Base-by-base conservation (phyloP, 2,113 vertebrate species). In the Progne subis region DNA sequence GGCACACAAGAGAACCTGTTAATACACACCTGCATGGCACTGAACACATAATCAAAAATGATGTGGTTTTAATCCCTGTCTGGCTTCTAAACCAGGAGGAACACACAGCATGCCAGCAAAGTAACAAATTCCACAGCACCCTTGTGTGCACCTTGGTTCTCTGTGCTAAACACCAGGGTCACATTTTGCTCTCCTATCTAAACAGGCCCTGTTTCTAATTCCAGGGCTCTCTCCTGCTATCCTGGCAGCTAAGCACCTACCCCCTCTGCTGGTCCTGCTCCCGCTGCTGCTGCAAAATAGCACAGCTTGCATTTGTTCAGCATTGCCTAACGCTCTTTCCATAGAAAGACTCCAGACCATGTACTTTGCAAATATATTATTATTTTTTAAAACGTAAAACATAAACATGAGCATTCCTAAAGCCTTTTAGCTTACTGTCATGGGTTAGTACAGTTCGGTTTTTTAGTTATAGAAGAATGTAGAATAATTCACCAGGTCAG, bases 261-360 rank as follows among this genome's bases (percentile, higher is more conserved):
- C 94, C 95, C 95, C 94, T 92, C 95, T 97, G 76, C 88, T 90
- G 78, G 55, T 67, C n/a, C 89, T 18, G 47, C 78, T 87, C 5
- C 50, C 55, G 6, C 12, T 5, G 11, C 1, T 18, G 31, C 59
- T 60, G 60, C 63, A 49, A 37, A 49, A 82, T 9, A 50, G 24
- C 34, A 9, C 0, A 8, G 5, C 47, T 61, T 49, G 18, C 7
- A 26, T 41, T 55, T 41, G 29, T 8, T 63, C 82, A 65, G 49
- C 63, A 53, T 16, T n/a, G 75, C 18, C 57, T 44, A 47, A 19
- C 5, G 6, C 16, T 21, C 68, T 16, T 43, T 32, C 47, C 47
- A 86, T 5, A 2, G 12, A 75, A 75, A 60, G 19, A 59, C 24
- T 41, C 46, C 43, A 56, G 17, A 57, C 8, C 14, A 4, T 0